Evolutionary conservation across 92 coral and sea anemone genomes (phyloP), one percentile per base, ranked within the genome.

Genomic region (Palythoa grandis): DNA sequence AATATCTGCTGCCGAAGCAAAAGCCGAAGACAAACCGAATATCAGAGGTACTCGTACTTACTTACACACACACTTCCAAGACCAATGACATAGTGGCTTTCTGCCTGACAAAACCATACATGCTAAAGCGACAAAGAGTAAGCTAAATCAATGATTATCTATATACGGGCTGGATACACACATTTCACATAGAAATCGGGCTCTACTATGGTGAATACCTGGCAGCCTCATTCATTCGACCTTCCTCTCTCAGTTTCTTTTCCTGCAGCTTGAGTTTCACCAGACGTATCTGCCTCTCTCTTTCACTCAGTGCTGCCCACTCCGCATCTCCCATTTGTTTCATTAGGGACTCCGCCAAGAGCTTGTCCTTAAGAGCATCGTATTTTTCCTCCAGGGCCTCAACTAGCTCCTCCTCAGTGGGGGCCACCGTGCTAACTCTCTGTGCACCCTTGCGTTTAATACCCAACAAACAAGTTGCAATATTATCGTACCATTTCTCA

Each of bases 401-500:
- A 9, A 96, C 94, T n/a, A 96, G 94, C 76, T 96, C 99, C 65
- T 96, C 90, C 74, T 96, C 99, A 11, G 98, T 53, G 35, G 99
- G 91, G 76, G 91, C 91, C 67, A 84, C 87, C 20, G 90, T 74
- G 69, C 85, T 78, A 52, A 92, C 71, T 25, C 92, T 73, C 79
- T 74, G 79, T 53, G 86, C 98, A 54, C 89, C 94, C 35, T 80
- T 76, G 60, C 93, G 87, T 75, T 91, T 94, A 63, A 95, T 88
- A 75, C 99, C 99, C 61, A 96, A 88, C n/a, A 96, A 72, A 3
- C 97, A 86, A 73, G 93, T 93, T 22, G 98, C 95, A 77, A 96
- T 85, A 91, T 96, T 96, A 89, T 96, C 99, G 91, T 96, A 96
- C 99, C 99, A 96, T 38, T 95, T 93, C 76, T 96, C 93, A 11